Percentiles rank a stretch among this genome's conserved stretches.
Conservation (phyloP, 2,113 vertebrate genomes). For the Eurypyga helias region DNA sequence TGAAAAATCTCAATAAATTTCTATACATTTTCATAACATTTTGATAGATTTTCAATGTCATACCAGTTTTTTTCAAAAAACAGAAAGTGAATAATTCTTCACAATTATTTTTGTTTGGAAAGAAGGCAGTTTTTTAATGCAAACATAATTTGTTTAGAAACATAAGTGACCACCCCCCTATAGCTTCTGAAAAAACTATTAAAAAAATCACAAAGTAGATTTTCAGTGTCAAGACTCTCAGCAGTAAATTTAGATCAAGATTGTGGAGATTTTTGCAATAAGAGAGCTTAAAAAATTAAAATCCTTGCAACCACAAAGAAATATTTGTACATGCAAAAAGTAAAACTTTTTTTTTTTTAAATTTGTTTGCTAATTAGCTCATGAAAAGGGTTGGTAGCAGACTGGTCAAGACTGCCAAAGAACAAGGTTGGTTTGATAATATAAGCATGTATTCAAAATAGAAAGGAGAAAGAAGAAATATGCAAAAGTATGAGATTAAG, state of each 20-base stretch:
- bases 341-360: not conserved
- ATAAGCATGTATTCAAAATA: not conserved
- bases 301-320: not conserved
- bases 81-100: not conserved
- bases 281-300: not conserved
- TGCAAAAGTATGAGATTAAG: not conserved
- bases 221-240: not conserved
- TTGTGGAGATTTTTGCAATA: not conserved
- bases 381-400: not conserved
- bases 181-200: not conserved
- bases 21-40: conserved; percentile 28
- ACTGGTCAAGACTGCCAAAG: not conserved
- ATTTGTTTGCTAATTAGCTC: not conserved
- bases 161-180: not conserved
- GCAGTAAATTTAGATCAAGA: not conserved
- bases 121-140: not conserved
- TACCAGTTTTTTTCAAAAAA: not conserved
- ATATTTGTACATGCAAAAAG: not conserved
- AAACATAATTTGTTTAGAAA: not conserved
- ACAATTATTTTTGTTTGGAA: not conserved
- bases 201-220: not conserved
- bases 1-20: not conserved
- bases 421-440: not conserved
- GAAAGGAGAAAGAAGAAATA: not conserved
- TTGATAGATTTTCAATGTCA: conserved; percentile 5